Evolutionary conservation across 2,113 vertebrate species (phyloP).

Genomic region (Erythrocercus mccallii): DNA sequence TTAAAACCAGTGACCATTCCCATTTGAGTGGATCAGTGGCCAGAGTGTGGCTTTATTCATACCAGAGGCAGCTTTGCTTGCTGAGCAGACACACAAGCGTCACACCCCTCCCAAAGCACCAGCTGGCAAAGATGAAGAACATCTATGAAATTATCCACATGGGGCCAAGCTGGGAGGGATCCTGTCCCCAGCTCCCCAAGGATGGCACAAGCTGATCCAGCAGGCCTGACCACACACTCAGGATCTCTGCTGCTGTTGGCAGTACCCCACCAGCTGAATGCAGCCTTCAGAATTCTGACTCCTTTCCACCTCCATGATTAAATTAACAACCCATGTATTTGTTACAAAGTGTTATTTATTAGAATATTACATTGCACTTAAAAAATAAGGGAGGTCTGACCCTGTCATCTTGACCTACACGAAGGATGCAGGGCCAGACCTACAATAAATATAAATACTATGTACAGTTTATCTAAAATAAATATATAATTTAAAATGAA

Average conservation of each 20-base stretch:
- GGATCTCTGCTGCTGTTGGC: not conserved
- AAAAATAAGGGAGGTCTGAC: conserved; percentile 45
- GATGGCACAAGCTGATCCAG: not conserved
- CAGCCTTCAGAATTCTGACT: not conserved
- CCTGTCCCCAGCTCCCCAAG: not conserved
- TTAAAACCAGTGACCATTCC: not conserved
- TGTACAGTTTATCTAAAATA: conserved; percentile 82
- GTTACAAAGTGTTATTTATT: conserved; percentile 73
- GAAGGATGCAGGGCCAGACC: not conserved
- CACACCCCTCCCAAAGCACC: not conserved
- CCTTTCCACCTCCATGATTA: not conserved
- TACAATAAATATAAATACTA: conserved; percentile 84
- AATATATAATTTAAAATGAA: conserved; percentile 84
- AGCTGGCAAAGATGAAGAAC: not conserved
- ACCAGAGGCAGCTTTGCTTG: accelerated
- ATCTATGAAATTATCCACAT: not conserved
- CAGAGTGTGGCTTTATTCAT: not conserved
- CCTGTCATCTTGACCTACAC: not conserved
- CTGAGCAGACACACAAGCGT: not conserved
- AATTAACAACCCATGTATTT: not conserved
- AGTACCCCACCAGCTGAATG: not conserved
- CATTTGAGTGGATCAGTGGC: not conserved
- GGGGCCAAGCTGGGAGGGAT: not conserved
- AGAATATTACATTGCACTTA: conserved; percentile 65
- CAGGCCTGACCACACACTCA: accelerated